Evolutionary conservation across 92 coral and sea anemone genomes (phyloP).

Genomic region (Galaxea fascicularis): DNA sequence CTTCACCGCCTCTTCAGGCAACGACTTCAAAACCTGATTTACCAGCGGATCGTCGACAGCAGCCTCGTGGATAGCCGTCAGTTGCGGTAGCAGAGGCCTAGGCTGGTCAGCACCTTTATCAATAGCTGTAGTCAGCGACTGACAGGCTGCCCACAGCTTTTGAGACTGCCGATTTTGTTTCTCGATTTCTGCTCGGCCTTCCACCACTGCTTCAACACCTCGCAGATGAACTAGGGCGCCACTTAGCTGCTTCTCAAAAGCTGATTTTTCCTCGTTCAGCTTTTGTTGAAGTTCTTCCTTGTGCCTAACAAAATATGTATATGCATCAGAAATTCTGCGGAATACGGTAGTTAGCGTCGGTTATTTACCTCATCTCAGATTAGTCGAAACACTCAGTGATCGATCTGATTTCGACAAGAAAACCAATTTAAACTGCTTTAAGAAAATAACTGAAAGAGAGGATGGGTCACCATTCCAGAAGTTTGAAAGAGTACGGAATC

Average conservation of each 20-base stretch:
- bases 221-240: constrained; percentile 83
- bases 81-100: constrained; percentile 72
- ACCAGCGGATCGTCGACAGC: constrained; percentile 80
- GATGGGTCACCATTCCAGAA: too few species aligned
- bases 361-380: too few species aligned
- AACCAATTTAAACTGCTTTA: too few species aligned
- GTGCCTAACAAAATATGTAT: constrained; percentile 33
- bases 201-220: constrained; percentile 84
- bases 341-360: neutral
- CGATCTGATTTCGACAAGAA: too few species aligned
- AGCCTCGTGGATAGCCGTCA: constrained; percentile 77
- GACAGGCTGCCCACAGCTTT: constrained; percentile 94
- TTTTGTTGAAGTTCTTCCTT: constrained; percentile 62
- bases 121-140: constrained; percentile 87
- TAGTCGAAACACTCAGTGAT: too few species aligned
- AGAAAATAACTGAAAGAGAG: too few species aligned
- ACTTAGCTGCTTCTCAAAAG: constrained; percentile 75
- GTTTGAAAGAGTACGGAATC: too few species aligned
- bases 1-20: constrained; percentile 80
- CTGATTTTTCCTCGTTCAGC: constrained; percentile 67
- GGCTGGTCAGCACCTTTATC: constrained; percentile 62
- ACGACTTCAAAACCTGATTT: constrained; percentile 70
- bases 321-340: neutral
- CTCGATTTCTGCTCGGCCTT: constrained; percentile 86
- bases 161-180: constrained; percentile 83